Conservation (phyloP, 1,140 invertebrate genomes). For the Drosophila kikkawai region DNA sequence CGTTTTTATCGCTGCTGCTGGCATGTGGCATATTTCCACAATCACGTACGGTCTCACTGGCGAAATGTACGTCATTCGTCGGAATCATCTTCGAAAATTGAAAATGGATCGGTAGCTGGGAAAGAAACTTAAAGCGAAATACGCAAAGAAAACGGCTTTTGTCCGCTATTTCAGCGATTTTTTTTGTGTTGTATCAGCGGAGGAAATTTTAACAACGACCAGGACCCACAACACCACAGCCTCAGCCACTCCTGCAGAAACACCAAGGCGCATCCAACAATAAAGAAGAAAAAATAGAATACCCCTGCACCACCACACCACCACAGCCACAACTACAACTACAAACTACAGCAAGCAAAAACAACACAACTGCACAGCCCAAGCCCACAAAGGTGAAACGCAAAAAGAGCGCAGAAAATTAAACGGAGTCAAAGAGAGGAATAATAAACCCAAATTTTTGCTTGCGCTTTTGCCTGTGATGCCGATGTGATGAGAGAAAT, state of each 20-base stretch:
- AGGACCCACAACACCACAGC: slow-evolving; percentile 46
- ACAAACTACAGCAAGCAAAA: slow-evolving; percentile 21
- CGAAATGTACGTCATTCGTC: slow-evolving; percentile 30
- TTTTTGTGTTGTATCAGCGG: slow-evolving; percentile 82
- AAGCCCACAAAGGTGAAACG: slow-evolving; percentile 64
- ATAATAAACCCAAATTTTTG: slow-evolving; percentile 48
- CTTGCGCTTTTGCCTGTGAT: slow-evolving; percentile 42
- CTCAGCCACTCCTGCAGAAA: slow-evolving; percentile 49
- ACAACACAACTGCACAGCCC: slow-evolving; percentile 42
- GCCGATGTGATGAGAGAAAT: slow-evolving; percentile 72
- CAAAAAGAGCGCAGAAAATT: slow-evolving; percentile 40
- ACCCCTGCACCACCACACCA: slow-evolving; percentile 50
- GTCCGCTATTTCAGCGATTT: slow-evolving; percentile 85
- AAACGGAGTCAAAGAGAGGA: slow-evolving; percentile 30
- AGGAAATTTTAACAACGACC: slow-evolving; percentile 78
- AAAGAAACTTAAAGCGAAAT: slow-evolving; percentile 79
- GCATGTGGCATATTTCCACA: no score
- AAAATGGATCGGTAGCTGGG: slow-evolving; percentile 85
- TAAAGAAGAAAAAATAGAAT: slow-evolving; percentile 48
- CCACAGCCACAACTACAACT: slow-evolving; percentile 28
- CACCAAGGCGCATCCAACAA: slow-evolving; percentile 32
- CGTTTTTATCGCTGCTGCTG: no score
- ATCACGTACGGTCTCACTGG: no score
- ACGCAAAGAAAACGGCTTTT: slow-evolving; percentile 85
- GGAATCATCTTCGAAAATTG: slow-evolving; percentile 84